Conservation (phyloP, 2,888 invertebrate species). For the Sylvicola fuscatus region DNA sequence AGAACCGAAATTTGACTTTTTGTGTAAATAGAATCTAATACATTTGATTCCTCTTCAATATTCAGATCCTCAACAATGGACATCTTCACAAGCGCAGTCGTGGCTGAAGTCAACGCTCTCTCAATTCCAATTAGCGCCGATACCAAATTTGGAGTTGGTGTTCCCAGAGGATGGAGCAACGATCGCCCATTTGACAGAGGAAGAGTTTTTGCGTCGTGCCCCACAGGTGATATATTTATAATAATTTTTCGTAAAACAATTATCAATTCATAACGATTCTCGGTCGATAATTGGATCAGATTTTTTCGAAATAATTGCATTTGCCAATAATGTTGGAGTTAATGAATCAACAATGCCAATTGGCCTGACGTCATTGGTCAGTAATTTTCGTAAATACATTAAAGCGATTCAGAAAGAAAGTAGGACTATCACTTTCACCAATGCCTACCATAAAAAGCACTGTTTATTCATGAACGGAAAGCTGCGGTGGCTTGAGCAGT, state of each 20-base stretch:
- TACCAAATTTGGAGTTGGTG: conserved; percentile 50
- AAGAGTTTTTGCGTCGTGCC: conserved; percentile 65
- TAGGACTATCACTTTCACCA: conserved; percentile 7
- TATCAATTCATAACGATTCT: no score
- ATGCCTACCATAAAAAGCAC: no score
- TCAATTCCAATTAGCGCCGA: conserved; percentile 55
- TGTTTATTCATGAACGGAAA: no score
- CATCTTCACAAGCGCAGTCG: conserved; percentile 58
- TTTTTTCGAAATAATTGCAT: no score
- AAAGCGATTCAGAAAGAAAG: conserved; percentile 4
- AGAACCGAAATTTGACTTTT: no score
- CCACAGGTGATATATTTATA: conserved; percentile 41
- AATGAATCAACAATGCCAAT: no score
- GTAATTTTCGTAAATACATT: background rate
- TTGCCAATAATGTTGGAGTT: no score
- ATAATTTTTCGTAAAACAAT: background rate
- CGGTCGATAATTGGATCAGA: no score
- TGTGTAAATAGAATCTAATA: no score
- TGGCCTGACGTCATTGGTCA: conserved; percentile 3
- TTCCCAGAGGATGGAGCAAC: conserved; percentile 64
- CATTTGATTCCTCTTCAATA: conserved; percentile 11
- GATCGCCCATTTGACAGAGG: conserved; percentile 56
- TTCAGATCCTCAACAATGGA: conserved; percentile 80
- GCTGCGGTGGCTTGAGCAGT: no score
- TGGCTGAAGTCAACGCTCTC: conserved; percentile 79